phyloP scores from a whole-genome alignment of 2,113 vertebrate genomes.

The Pithys albifrons region DNA sequence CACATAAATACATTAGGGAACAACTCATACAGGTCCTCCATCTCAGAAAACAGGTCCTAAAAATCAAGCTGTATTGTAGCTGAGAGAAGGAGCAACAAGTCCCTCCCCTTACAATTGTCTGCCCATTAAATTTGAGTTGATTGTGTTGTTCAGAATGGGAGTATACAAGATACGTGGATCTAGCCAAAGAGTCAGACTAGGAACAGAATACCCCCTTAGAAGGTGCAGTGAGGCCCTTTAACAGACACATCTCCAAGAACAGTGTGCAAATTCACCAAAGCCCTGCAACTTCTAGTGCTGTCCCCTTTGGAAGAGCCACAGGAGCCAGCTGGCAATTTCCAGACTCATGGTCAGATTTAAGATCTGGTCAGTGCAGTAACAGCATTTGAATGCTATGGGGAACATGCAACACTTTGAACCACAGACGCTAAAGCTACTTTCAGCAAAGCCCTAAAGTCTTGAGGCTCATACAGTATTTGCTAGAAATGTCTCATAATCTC shows the following conservation, averaged over 20 bases:
- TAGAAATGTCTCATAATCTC: background rate
- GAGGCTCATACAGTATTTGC: background rate
- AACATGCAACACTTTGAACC: background rate
- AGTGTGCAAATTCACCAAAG: background rate
- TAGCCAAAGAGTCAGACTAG: background rate
- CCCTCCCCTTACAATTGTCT: background rate
- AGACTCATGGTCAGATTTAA: background rate
- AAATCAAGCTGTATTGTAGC: background rate
- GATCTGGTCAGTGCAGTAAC: background rate
- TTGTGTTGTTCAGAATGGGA: background rate
- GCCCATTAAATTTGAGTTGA: background rate
- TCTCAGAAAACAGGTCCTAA: background rate
- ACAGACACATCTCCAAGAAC: background rate
- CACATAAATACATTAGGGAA: background rate
- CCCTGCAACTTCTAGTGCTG: fast-evolving
- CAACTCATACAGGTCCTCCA: background rate
- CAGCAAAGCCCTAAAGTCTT: background rate
- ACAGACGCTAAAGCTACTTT: background rate
- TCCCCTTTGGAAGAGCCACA: background rate
- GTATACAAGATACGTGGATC: background rate
- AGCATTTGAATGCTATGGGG: background rate
- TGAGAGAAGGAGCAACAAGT: background rate
- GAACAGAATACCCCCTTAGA: background rate
- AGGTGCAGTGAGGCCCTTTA: background rate
- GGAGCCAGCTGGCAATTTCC: fast-evolving